Evolutionary conservation across 2,113 vertebrate genomes (phyloP), one percentile per base, ranked within the genome.

Genomic region (Tyto alba): DNA sequence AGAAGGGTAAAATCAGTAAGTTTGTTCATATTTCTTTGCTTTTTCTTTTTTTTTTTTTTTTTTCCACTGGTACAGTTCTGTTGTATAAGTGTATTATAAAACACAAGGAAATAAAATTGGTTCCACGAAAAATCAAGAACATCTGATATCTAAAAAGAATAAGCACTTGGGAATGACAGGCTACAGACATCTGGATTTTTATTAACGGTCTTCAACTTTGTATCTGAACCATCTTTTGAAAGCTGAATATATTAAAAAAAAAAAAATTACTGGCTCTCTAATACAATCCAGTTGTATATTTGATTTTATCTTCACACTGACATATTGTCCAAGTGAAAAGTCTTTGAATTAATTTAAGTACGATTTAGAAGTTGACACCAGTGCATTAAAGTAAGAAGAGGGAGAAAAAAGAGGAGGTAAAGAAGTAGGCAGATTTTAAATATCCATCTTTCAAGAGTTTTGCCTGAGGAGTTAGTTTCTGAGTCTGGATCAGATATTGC

Each of bases 181-280:
- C 41, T 92, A 29, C 29, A 82, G 50, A 57, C 91, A 91, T 85
- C 91, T 95, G 91, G 84, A 60, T 34, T 95, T 85, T 88, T 76
- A 71, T 85, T 96, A 90, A 68, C 8, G 6, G 5, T 68, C 64
- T 83, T 88, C 86, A 82, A 2, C 18, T 78, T 73, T 79, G 38
- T 55, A 52, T 52, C 32, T 27, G 64, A 89, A 85, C 67, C 38
- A 59, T 74, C 32, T 80, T 92, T 71, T 88, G 71, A 95, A 89
- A 93, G 41, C 12, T 0, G 4, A 94, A 82, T 85, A 26, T 52
- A 38, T 80, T 89, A 75, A 40, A 26, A 62, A 66, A 26, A 62
- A 66, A 8, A 0, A 3, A 3, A 4, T 78, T 96, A 69, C 50
- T 89, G 40, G 62, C 60, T 63, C 10, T 56, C 32, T 95, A 88